Conservation (phyloP, 30 jellyfish, hydroid and myxozoan species). For the Chrysaora quinquecirrha region DNA sequence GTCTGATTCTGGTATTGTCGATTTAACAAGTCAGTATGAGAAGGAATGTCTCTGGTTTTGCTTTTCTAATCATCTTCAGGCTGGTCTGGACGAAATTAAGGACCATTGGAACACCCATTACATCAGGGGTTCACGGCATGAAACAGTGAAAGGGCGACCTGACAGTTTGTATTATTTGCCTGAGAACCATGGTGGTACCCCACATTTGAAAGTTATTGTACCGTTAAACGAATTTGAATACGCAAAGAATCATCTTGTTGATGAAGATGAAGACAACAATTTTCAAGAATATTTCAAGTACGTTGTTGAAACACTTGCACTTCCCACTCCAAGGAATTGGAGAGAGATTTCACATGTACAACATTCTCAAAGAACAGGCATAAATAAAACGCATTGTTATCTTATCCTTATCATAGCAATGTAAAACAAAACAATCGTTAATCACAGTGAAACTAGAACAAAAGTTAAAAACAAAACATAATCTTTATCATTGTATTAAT, state of each 20-base stretch:
- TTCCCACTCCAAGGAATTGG: neutral
- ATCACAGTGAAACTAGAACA: too few relatives aligned
- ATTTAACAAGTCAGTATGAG: neutral
- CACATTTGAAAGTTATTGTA: neutral
- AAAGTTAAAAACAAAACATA: too few relatives aligned
- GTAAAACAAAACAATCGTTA: too few relatives aligned
- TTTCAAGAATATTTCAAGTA: neutral
- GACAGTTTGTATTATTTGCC: neutral
- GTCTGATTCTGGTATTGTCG: neutral
- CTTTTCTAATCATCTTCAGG: neutral
- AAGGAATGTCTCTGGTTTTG: neutral
- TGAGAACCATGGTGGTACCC: neutral
- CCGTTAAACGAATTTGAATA: neutral
- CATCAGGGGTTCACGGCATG: neutral
- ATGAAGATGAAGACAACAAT: neutral
- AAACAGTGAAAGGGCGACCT: neutral
- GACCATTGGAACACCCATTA: slow-evolving; percentile 23
- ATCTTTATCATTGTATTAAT: too few relatives aligned
- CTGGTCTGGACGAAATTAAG: neutral
- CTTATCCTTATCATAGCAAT: too few relatives aligned
- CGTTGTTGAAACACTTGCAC: neutral
- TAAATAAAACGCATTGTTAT: too few relatives aligned
- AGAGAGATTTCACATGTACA: too few relatives aligned
- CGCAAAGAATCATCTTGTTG: neutral
- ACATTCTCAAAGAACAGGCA: too few relatives aligned